phyloP scores from a whole-genome alignment of 2,113 vertebrate species.

The Phyllostomus hastatus region DNA sequence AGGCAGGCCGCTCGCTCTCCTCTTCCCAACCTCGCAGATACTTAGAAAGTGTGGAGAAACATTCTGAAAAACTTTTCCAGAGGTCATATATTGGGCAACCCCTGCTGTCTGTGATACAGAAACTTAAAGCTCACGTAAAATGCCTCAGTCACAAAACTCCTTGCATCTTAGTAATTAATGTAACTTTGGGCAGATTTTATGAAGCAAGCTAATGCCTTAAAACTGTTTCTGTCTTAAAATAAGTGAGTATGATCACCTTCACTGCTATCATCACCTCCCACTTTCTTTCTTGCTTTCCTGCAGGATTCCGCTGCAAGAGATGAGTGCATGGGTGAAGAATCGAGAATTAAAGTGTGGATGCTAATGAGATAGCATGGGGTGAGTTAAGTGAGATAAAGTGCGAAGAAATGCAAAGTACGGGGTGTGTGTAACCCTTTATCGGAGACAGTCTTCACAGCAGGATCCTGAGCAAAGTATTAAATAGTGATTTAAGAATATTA shows the following conservation, averaged over 20 bases:
- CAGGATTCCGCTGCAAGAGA: background rate
- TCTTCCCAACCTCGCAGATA: background rate
- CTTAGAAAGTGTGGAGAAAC: background rate
- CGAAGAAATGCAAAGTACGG: background rate
- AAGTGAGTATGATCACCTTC: background rate
- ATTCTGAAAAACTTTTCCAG: background rate
- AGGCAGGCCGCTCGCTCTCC: background rate
- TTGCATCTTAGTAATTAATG: background rate
- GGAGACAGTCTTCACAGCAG: background rate
- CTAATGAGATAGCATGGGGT: background rate
- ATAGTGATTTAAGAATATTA: background rate
- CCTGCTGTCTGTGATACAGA: background rate
- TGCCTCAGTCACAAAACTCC: background rate
- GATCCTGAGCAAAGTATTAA: background rate
- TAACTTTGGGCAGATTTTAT: background rate
- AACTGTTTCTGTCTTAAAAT: background rate
- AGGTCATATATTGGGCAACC: background rate
- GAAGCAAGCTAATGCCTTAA: background rate
- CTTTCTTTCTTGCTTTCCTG: background rate
- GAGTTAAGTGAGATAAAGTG: background rate
- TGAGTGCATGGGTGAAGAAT: background rate
- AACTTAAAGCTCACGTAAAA: background rate
- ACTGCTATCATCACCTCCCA: background rate
- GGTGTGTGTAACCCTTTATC: background rate
- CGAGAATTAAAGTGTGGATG: background rate